Conservation (phyloP, 2,888 invertebrate genomes). For the Abrostola tripartita region DNA sequence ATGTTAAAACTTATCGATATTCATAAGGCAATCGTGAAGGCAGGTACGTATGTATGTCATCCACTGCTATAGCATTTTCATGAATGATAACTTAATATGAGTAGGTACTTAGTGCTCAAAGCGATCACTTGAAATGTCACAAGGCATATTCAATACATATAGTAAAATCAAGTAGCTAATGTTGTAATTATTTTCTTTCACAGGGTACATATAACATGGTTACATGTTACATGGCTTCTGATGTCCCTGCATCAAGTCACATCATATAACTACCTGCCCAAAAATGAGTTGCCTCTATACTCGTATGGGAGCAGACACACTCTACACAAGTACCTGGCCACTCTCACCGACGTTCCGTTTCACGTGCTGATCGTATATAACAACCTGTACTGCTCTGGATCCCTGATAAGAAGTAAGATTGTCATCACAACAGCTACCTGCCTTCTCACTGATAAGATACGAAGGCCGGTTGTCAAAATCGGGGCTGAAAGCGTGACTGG, state of each 20-base stretch:
- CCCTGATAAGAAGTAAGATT: constrained; percentile 69
- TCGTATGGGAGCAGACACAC: constrained; percentile 15
- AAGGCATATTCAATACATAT: too few species aligned
- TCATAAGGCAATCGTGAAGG: too few species aligned
- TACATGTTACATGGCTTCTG: constrained; percentile 34
- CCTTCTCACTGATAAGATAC: constrained; percentile 53
- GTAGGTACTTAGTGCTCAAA: too few species aligned
- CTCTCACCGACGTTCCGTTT: constrained; percentile 63
- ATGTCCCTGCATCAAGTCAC: constrained; percentile 21
- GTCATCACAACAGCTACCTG: constrained; percentile 78
- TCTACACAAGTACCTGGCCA: constrained; percentile 37
- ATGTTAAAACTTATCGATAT: too few species aligned
- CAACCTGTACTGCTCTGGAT: constrained; percentile 75
- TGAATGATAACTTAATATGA: too few species aligned
- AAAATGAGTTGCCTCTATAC: constrained; percentile 7
- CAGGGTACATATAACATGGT: constrained; percentile 44
- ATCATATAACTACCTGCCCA: constrained; percentile 28
- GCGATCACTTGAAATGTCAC: too few species aligned
- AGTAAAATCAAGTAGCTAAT: too few species aligned
- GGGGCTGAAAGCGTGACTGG: constrained; percentile 67
- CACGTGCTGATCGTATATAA: constrained; percentile 74
- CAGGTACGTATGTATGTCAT: too few species aligned
- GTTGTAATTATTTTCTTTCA: constrained; percentile 14
- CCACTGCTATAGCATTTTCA: too few species aligned
- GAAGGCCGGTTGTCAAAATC: constrained; percentile 68